phyloP scores from a whole-genome alignment of 2,888 invertebrate species.

The Pseudococcus jackbeardsleyi region DNA sequence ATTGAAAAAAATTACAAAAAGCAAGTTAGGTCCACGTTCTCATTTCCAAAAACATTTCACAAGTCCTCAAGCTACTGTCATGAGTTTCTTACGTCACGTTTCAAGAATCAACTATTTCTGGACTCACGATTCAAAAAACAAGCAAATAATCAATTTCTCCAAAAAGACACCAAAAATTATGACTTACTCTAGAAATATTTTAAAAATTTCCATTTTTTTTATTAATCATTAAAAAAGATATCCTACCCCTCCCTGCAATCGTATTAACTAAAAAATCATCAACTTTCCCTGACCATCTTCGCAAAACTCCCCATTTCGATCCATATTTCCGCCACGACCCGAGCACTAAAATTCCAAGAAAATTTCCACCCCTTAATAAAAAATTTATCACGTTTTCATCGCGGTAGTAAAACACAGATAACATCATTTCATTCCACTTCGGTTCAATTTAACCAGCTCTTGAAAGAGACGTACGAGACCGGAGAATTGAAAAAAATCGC shows the following conservation, averaged over 20 bases:
- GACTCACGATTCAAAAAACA: no score
- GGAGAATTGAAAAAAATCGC: background rate
- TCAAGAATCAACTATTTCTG: no score
- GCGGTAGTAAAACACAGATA: constrained; percentile 1
- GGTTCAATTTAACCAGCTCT: background rate
- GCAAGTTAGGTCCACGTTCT: no score
- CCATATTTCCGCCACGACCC: background rate
- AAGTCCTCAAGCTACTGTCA: no score
- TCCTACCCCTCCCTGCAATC: background rate
- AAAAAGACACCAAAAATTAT: no score
- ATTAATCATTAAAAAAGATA: no score
- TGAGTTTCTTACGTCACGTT: no score
- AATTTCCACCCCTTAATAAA: background rate
- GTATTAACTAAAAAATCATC: background rate
- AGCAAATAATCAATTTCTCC: no score
- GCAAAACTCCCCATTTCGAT: background rate
- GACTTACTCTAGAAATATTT: no score
- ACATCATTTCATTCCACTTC: background rate
- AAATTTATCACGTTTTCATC: constrained; percentile 29
- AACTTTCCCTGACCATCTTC: background rate
- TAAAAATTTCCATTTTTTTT: no score
- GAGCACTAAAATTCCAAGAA: background rate
- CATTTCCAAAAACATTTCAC: no score
- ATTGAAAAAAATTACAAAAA: no score
- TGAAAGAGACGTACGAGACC: background rate